phyloP scores from a whole-genome alignment of 2,113 vertebrate genomes.

The Labrus mixtus region DNA sequence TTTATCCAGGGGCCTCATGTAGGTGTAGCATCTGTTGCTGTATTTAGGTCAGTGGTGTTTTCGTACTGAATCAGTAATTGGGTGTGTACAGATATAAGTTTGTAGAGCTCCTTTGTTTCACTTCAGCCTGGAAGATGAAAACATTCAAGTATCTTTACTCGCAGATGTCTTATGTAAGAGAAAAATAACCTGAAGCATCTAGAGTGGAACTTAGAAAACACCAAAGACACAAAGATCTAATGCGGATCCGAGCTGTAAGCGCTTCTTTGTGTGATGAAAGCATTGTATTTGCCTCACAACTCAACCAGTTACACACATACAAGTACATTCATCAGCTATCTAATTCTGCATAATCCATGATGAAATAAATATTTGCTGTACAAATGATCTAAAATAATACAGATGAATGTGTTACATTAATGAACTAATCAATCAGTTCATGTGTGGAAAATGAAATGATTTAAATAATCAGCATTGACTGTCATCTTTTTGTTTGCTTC shows the following conservation, averaged over 20 bases:
- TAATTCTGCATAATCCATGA: too few species aligned
- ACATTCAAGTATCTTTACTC: conserved; percentile 24
- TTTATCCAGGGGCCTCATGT: conserved; percentile 40
- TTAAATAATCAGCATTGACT: too few species aligned
- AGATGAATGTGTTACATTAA: too few species aligned
- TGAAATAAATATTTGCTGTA: too few species aligned
- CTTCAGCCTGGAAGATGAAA: conserved; percentile 42
- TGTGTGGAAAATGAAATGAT: too few species aligned
- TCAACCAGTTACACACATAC: too few species aligned
- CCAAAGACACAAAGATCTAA: neutral
- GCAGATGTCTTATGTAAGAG: conserved; percentile 1
- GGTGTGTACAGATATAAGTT: conserved; percentile 35
- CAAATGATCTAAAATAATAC: too few species aligned
- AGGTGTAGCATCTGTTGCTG: conserved; percentile 39
- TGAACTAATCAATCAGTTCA: too few species aligned
- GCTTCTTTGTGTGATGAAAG: neutral
- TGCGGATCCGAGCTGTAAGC: neutral
- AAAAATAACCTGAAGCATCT: conserved; percentile 4
- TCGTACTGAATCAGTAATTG: conserved; percentile 45
- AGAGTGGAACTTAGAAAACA: conserved; percentile 1
- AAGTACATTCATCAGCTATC: too few species aligned
- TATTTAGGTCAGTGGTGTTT: conserved; percentile 66
- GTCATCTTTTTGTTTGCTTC: too few species aligned
- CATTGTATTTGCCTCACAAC: neutral
- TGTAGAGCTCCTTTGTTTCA: conserved; percentile 32